Evolutionary conservation across 2,888 invertebrate genomes (phyloP).

Genomic region (Drosophila affinis): DNA sequence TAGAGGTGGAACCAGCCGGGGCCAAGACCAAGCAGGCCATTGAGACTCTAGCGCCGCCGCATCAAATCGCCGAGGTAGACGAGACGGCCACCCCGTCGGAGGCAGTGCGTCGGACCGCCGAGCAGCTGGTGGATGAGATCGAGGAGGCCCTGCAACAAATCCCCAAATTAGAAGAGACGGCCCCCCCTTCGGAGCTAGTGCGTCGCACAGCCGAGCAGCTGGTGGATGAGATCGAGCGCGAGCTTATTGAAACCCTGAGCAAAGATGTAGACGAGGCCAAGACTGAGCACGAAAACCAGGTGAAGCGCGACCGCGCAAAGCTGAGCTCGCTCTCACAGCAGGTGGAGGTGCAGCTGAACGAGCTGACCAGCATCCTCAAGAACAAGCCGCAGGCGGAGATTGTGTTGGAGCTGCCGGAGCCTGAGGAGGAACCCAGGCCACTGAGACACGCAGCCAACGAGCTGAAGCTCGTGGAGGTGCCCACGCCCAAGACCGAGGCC

Average conservation of each 20-base stretch:
- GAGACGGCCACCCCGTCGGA: conserved; percentile 54
- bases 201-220: conserved; percentile 70
- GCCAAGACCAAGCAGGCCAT: conserved; percentile 73
- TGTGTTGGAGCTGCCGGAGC: conserved; percentile 42
- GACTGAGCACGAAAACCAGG: conserved; percentile 56
- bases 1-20: conserved; percentile 82
- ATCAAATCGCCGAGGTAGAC: conserved; percentile 69
- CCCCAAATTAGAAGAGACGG: conserved; percentile 68
- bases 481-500: conserved; percentile 77
- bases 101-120: conserved; percentile 27
- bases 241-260: conserved; percentile 64
- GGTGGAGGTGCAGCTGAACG: conserved; percentile 78
- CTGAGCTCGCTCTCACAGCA: conserved; percentile 67
- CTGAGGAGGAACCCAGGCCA: conserved; percentile 15
- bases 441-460: conserved; percentile 41
- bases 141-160: conserved; percentile 71
- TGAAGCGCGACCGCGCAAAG: conserved; percentile 51
- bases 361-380: conserved; percentile 80
- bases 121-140: conserved; percentile 40
- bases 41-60: conserved; percentile 64
- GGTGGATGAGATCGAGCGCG: conserved; percentile 72
- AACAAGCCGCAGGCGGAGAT: conserved; percentile 66
- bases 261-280: conserved; percentile 62
- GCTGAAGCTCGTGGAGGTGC: conserved; percentile 74
- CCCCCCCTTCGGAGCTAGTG: conserved; percentile 47